These are phyloP conservation scores for Geothlypis trichas DNA, from an alignment of 2,113 vertebrate genomes.

Conservation along the genomic window DNA sequence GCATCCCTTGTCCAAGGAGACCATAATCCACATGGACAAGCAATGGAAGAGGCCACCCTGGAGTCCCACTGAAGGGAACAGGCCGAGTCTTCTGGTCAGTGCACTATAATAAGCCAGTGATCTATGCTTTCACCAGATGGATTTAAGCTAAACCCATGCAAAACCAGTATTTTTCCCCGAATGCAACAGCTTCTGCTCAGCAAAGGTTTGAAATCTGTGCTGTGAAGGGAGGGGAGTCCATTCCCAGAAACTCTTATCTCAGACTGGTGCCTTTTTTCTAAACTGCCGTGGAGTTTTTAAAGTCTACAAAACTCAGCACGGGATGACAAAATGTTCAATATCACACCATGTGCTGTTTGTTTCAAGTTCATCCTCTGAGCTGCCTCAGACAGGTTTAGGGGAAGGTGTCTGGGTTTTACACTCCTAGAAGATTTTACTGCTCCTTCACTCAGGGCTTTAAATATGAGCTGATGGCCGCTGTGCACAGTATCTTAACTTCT, in stretches of 20 bases:
- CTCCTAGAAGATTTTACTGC: not conserved
- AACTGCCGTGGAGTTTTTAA: not conserved
- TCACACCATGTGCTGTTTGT: not conserved
- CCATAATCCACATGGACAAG: not conserved
- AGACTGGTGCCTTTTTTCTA: not conserved
- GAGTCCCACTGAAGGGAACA: not conserved
- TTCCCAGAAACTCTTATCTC: not conserved
- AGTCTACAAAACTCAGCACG: not conserved
- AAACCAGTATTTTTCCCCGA: not conserved
- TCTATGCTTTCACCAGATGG: not conserved
- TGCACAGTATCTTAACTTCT: not conserved
- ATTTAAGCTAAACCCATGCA: not conserved
- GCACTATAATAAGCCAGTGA: not conserved
- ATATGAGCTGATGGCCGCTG: not conserved
- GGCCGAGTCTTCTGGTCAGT: not conserved
- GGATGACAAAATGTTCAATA: not conserved
- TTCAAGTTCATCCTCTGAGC: not conserved
- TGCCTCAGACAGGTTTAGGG: not conserved
- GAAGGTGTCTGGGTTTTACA: conserved; percentile 11
- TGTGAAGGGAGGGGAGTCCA: not conserved
- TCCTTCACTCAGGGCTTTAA: conserved; percentile 9
- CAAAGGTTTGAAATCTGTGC: not conserved
- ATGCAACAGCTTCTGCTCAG: not conserved
- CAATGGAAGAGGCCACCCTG: fast-evolving
- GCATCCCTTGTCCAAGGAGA: not conserved